Conservation (phyloP, 2,888 invertebrate species). For the Dryadula phaetusa region DNA sequence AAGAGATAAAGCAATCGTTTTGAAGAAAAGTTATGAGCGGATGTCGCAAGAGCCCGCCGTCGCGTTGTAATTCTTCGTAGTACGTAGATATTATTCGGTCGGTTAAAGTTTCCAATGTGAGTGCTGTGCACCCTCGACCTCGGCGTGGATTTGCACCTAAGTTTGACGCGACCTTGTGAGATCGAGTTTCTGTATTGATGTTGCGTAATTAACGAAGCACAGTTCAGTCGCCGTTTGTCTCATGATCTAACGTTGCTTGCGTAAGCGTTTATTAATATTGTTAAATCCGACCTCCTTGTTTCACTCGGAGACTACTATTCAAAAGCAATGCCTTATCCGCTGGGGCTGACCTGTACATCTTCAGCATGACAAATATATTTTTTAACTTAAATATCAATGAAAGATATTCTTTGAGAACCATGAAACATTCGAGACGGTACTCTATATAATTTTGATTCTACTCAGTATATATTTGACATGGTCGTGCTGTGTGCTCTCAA, state of each 20-base stretch:
- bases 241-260: constrained; percentile 32
- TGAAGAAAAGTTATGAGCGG: constrained; percentile 3
- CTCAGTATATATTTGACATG: neutral
- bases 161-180: constrained; percentile 45
- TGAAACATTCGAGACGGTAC: neutral
- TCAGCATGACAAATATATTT: neutral
- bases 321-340: neutral
- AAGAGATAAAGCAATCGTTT: neutral
- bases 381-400: neutral
- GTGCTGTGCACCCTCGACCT: constrained; percentile 43
- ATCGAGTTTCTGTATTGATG: constrained; percentile 45
- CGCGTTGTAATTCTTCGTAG: constrained; percentile 5
- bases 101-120: constrained; percentile 24
- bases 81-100: constrained; percentile 8
- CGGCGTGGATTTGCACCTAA: constrained; percentile 41
- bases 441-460: neutral
- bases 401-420: neutral
- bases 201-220: constrained; percentile 46
- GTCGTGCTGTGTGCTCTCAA: neutral
- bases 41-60: constrained; percentile 1
- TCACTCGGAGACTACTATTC: neutral
- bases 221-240: constrained; percentile 35
- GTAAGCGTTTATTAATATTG: constrained; percentile 25
- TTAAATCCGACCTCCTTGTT: constrained; percentile 14
- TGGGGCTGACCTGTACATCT: neutral